Conservation (phyloP, 2,888 invertebrate species). For the Bhutanitis thaidina region DNA sequence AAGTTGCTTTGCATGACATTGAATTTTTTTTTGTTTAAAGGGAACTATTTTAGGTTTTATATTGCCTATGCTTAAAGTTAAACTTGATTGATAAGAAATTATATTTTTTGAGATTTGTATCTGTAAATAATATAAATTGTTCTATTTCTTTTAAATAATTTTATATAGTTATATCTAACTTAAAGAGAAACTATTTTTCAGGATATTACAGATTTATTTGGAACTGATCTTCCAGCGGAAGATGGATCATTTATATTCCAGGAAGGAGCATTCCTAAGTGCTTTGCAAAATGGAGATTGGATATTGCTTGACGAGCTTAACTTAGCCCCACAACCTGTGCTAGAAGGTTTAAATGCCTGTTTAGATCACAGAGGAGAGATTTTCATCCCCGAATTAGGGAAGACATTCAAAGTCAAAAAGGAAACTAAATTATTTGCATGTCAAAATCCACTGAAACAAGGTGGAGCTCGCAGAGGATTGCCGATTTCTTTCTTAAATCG, state of each 20-base stretch:
- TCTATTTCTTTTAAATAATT: too few relatives aligned
- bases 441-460: conserved; percentile 97
- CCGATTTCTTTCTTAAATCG: conserved; percentile 98
- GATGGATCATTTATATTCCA: conserved; percentile 97
- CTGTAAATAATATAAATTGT: too few relatives aligned
- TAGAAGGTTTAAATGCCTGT: conserved; percentile 99
- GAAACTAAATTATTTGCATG: conserved; percentile 96
- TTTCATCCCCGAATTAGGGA: conserved; percentile 95
- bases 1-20: too few relatives aligned
- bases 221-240: conserved; percentile 97
- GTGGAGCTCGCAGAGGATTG: conserved; percentile 96
- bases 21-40: too few relatives aligned
- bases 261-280: conserved; percentile 96
- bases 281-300: conserved; percentile 96
- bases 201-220: conserved; percentile 98
- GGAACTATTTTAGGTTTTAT: too few relatives aligned
- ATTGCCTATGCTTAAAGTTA: too few relatives aligned
- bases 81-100: too few relatives aligned
- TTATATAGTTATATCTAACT: too few relatives aligned
- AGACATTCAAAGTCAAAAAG: conserved; percentile 87
- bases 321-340: conserved; percentile 97
- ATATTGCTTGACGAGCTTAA: conserved; percentile 98
- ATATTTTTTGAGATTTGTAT: too few relatives aligned
- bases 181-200: conserved; percentile 44
- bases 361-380: conserved; percentile 98